Evolutionary conservation across 2,888 invertebrate genomes (phyloP).

Genomic region (Hoplodrina ambigua): DNA sequence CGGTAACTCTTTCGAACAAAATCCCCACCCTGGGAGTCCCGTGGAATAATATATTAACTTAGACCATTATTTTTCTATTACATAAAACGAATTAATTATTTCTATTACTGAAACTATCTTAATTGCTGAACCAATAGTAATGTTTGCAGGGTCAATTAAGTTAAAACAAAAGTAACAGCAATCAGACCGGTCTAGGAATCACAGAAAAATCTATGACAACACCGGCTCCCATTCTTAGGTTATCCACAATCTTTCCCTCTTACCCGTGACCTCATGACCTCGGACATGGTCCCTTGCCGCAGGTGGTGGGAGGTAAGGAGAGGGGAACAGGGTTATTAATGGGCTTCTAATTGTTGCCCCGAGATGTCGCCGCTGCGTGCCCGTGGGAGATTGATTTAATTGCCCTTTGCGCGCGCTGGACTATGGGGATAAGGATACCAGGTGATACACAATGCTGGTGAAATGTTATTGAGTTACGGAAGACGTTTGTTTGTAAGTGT

Average conservation of each 20-base stretch:
- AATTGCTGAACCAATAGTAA: no score
- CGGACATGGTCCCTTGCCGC: slow-evolving; percentile 50
- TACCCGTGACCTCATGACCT: slow-evolving; percentile 69
- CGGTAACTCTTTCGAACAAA: no score
- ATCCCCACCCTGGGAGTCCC: no score
- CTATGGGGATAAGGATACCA: not conserved
- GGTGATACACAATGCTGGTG: not conserved
- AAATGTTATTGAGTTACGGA: not conserved
- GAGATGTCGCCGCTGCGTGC: slow-evolving; percentile 45
- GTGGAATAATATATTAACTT: no score
- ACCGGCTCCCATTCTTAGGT: not conserved
- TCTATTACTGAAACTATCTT: no score
- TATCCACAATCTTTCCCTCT: slow-evolving; percentile 38
- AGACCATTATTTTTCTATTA: no score
- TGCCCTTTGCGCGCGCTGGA: slow-evolving; percentile 17
- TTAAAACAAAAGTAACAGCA: no score
- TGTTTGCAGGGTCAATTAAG: no score
- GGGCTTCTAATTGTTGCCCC: slow-evolving; percentile 70
- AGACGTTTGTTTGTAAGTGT: not conserved
- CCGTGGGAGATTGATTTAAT: slow-evolving; percentile 44
- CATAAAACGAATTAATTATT: no score
- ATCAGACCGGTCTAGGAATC: no score
- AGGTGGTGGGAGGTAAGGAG: slow-evolving; percentile 28
- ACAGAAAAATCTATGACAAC: no score
- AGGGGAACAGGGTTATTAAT: slow-evolving; percentile 67